Evolutionary conservation across 2,797 vertebrate species (phyloP), one percentile per base, ranked within the genome.

Genomic region (Cryptoblepharus egeriae): DNA sequence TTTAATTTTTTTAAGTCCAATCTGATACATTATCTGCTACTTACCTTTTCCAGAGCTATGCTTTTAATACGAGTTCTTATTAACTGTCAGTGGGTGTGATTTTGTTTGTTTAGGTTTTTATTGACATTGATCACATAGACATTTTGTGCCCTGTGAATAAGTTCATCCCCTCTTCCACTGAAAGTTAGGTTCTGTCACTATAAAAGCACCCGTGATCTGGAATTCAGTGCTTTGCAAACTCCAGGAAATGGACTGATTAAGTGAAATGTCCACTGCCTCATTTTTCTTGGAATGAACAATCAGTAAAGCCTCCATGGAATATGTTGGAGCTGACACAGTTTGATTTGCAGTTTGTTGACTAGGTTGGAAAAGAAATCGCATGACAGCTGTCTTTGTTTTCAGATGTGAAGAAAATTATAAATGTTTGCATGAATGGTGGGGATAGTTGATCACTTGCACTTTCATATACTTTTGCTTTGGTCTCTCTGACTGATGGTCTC

Each of bases 221-320:
- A 68, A 82, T 75, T 60, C 60, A 64, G 49, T 61, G 24, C 58
- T 77, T 75, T 65, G 35, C 18, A 60, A 58, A 79, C 63, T 68
- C 63, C 52, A 84, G 76, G 30, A 84, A 79, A 83, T 11, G n/a
- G 49, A 61, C 55, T 35, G 4, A 65, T 0, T 73, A 39, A 35
- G 28, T 84, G 11, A 61, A 26, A 5, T 60, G 30, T 1, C 65
- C 49, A 20, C 5, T 12, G 1, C 0, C n/a, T n/a, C 81, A 30
- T 72, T 28, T 22, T 64, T 60, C 6, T 81, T 58, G 63, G 30
- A 61, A 69, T 61, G n/a, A 49, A 58, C 57, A 57, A 58, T 52
- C 37, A 52, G 1, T 0, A 74, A n/a, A 28, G 37, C 24, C 57
- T 74, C 12, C 12, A 55, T 39, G 58, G 70, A 74, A 7, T 12